Evolutionary conservation across 2,888 invertebrate genomes (phyloP), one percentile per base, ranked within the genome.

Genomic region (Drosophila prostipennis): DNA sequence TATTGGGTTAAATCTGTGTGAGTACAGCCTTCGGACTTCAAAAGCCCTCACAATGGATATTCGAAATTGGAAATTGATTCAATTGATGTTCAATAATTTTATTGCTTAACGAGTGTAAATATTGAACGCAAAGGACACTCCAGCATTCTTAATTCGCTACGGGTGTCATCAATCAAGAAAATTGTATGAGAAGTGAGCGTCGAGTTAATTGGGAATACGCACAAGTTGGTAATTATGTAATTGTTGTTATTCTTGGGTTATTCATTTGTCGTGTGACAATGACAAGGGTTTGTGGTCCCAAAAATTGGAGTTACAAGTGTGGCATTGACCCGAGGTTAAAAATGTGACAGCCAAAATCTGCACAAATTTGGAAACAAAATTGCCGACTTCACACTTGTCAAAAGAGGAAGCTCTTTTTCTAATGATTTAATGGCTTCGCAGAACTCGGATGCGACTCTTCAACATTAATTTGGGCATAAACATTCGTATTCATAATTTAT

Each of bases 171-270:
- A 79, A 87, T 82, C 85, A 82, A 74, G 73, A 51, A 60, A 48
- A 63, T 48, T 11, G 34, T 11, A 1, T 3, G 34, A 11, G 5
- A 11, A 5, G 10, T 45, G 54, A 78, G 85, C 68, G 75, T 76
- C 68, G 74, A 78, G 70, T 78, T 86, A 86, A 81, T 86, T 86
- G 87, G 60, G 68, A 78, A 39, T 48, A 73, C 80, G 70, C 80
- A 75, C 83, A 83, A 80, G 78, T 75, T 74, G 68, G 73, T 79
- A 87, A 87, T 87, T 84, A 87, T 79, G 81, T 77, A 87, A 87
- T 84, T 82, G 82, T 11, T 23, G 75, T 68, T 43, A 46, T 60
- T 72, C 46, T n/a, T 8, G 39, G 49, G 75, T 57, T 46, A 42
- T 70, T 58, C 40, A 37, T 37, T 45, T 46, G 34, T 45, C 55